These are phyloP conservation scores for Apogon talboti DNA, from an alignment of 2,797 vertebrate genomes.

Conservation along the genomic window DNA sequence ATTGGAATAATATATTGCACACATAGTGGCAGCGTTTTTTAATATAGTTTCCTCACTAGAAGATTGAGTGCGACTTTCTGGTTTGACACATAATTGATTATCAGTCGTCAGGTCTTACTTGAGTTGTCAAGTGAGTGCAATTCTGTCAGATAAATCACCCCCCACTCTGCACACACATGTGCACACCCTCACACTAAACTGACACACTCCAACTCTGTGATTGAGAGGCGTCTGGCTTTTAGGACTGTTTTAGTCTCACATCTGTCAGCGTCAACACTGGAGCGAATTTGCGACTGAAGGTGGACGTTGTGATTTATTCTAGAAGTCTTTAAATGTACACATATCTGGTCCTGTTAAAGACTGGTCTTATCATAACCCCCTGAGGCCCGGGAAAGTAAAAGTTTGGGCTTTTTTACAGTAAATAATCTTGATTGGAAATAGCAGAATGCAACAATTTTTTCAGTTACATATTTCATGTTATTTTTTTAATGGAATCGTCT, in stretches of 20 bases:
- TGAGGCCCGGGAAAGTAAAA: too few species aligned
- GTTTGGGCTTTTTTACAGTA: too few species aligned
- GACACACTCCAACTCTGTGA: not conserved
- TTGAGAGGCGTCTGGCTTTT: slow-evolving; percentile 4
- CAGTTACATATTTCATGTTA: too few species aligned
- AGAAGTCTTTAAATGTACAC: not conserved
- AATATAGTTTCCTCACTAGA: slow-evolving; percentile 12
- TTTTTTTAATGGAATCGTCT: too few species aligned
- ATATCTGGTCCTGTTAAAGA: too few species aligned
- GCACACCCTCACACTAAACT: slow-evolving; percentile 1
- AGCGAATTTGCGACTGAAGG: not conserved
- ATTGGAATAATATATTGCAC: not conserved
- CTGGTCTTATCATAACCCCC: too few species aligned
- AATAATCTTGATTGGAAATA: too few species aligned
- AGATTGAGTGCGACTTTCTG: slow-evolving; percentile 1
- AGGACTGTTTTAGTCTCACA: slow-evolving; percentile 3
- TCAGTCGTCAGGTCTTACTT: not conserved
- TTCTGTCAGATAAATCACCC: slow-evolving; percentile 12
- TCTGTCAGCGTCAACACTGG: slow-evolving; percentile 6
- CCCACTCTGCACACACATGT: too few species aligned
- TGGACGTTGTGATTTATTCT: not conserved
- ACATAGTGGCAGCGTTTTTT: slow-evolving; percentile 8
- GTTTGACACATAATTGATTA: slow-evolving; percentile 15
- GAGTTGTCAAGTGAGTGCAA: slow-evolving; percentile 1
- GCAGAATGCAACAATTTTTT: too few species aligned